Conservation (phyloP, 2,113 vertebrate genomes). For the Phoxinus phoxinus region DNA sequence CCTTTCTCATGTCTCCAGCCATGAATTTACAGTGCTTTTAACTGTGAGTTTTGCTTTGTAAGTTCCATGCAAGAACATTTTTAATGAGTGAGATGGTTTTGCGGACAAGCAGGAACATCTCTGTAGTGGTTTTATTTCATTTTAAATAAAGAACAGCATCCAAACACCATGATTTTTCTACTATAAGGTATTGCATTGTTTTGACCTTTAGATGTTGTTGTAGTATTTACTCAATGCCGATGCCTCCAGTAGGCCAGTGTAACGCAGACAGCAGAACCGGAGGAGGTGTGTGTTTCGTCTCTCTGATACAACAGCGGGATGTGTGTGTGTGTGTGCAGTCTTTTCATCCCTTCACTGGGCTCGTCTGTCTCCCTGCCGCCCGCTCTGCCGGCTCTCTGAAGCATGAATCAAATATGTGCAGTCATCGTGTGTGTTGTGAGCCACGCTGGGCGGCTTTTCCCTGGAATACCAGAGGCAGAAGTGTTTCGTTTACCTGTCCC, state of each 20-base stretch:
- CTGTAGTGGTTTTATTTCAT: neutral
- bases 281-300: slow-evolving; percentile 3
- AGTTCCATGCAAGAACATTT: neutral
- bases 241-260: neutral
- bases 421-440: neutral
- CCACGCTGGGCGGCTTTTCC: neutral
- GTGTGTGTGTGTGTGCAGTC: slow-evolving; percentile 16
- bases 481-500: slow-evolving; percentile 25
- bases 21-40: slow-evolving; percentile 46
- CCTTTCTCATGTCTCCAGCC: slow-evolving; percentile 52
- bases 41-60: slow-evolving; percentile 39
- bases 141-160: neutral
- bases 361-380: slow-evolving; percentile 14
- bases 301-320: slow-evolving; percentile 19
- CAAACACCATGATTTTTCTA: neutral
- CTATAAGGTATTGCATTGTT: neutral
- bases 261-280: neutral
- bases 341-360: neutral
- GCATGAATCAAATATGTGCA: slow-evolving; percentile 36
- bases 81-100: neutral
- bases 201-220: neutral
- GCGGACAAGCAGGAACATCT: neutral
- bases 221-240: neutral
- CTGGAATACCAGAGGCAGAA: slow-evolving; percentile 1
- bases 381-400: slow-evolving; percentile 47